phyloP scores from a whole-genome alignment of 2,888 invertebrate genomes.

The Ommatoiulus sabulosus region DNA sequence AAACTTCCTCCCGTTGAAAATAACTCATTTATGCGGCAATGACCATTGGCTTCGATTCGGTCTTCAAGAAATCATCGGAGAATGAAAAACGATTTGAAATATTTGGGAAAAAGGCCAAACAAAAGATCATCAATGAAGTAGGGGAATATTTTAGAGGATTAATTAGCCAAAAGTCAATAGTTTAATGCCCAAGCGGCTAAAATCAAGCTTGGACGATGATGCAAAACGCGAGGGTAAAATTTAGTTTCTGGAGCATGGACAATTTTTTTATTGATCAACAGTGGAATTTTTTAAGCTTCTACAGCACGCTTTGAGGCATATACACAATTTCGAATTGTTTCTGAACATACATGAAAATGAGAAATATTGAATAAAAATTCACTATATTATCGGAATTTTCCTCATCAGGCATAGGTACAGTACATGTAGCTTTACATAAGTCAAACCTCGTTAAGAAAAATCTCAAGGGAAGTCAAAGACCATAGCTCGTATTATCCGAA shows the following conservation, averaged over 20 bases:
- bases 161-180: background rate
- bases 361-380: background rate
- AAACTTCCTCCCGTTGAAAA: background rate
- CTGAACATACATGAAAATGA: background rate
- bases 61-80: slow-evolving; percentile 10
- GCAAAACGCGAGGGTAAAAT: background rate
- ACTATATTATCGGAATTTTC: no score
- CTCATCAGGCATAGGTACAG: no score
- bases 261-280: background rate
- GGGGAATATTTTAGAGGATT: background rate
- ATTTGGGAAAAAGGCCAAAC: background rate
- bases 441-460: no score
- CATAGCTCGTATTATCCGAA: no score
- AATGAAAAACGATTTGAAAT: background rate
- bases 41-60: slow-evolving; percentile 9
- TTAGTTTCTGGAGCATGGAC: background rate
- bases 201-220: background rate
- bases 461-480: no score
- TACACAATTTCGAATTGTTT: no score
- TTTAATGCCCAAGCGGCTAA: background rate
- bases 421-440: background rate
- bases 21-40: background rate
- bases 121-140: background rate
- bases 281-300: background rate
- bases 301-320: background rate